Base-by-base conservation (phyloP, 1,140 invertebrate species). In the Linepithema humile region DNA sequence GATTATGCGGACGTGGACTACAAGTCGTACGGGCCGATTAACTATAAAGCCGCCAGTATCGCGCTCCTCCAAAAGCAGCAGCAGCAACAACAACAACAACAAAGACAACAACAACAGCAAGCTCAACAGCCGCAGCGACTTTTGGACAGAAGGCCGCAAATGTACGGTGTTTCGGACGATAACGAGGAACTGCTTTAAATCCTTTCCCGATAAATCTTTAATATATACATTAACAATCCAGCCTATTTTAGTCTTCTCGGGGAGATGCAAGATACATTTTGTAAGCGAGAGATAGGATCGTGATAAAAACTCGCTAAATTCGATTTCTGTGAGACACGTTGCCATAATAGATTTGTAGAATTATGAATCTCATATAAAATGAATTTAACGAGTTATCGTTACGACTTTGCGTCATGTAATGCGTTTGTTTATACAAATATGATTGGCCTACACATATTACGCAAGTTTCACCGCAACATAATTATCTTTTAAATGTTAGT, bases 1-100 rank as follows among this genome's bases (percentile, higher is more conserved):
- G 97, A 97, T 91, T 98, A 98, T 94, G 98, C 98, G 53, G 98
- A 98, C 94, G 97, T 98, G 85, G 97, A 98, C 92, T 97, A 97
- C 94, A 96, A 96, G 92, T 96, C 96, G 83, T 98, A 98, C 94
- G 97, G 97, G 82, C 98, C 98, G 43, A 98, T 98, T 91, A 97
- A 98, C 94, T 98, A 98, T 95, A 98, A 98, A 93, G 96, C 96
- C 83, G 97, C 97, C 55, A 98, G 97, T 35, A 96, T 98, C 88
- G 93, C 93, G 72, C 86, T 94, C 7, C 88, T 94, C 3, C 92
- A 94, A 50, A 93, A 92, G 50, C 93, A 92, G 32, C 91, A 92
- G 38, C 91, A 90, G 32, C 83, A 86, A 77, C 88, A 91, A 48
- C 90, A 91, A 40, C 82, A 82, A 10, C 83, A 88, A 32, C 88